These are phyloP conservation scores for Drosophila sulfurigaster DNA, from an alignment of 1,140 invertebrate species.

Conservation along the genomic window DNA sequence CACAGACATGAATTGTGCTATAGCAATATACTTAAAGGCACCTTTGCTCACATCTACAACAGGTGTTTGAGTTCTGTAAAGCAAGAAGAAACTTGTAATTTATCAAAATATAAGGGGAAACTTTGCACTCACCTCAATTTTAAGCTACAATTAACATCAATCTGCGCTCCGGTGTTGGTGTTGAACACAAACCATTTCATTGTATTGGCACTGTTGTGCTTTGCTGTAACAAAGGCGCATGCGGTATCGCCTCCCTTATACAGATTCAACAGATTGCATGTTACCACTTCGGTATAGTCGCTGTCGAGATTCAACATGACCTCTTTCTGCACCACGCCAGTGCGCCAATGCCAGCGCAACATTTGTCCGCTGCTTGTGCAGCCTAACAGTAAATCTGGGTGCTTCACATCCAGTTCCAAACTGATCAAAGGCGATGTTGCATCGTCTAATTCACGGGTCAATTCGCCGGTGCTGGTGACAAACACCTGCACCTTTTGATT, in stretches of 20 bases:
- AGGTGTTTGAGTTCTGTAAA: constrained; percentile 40
- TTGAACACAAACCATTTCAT: constrained; percentile 62
- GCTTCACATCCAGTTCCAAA: constrained; percentile 85
- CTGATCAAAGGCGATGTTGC: constrained; percentile 85
- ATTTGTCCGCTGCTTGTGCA: constrained; percentile 86
- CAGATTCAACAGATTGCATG: constrained; percentile 68
- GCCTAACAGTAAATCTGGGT: constrained; percentile 85
- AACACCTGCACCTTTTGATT: constrained; percentile 87
- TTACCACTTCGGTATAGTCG: constrained; percentile 29
- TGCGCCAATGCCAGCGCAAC: constrained; percentile 86
- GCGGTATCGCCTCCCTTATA: constrained; percentile 64
- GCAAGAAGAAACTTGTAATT: constrained; percentile 6
- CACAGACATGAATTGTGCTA: constrained; percentile 81
- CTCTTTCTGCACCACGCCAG: constrained; percentile 84
- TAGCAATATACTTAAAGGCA: constrained; percentile 74
- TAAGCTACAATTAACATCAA: constrained; percentile 44
- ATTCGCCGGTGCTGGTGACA: constrained; percentile 86
- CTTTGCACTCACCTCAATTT: constrained; percentile 55
- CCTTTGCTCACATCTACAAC: constrained; percentile 66
- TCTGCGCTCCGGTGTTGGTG: constrained; percentile 44
- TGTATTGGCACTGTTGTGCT: constrained; percentile 18
- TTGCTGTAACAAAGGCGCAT: constrained; percentile 63
- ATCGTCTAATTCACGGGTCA: constrained; percentile 86
- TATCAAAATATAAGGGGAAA: too few relatives aligned
- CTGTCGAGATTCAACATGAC: constrained; percentile 47